These are phyloP conservation scores for Tanypteryx hageni DNA, from an alignment of 2,888 invertebrate species.

Conservation along the genomic window DNA sequence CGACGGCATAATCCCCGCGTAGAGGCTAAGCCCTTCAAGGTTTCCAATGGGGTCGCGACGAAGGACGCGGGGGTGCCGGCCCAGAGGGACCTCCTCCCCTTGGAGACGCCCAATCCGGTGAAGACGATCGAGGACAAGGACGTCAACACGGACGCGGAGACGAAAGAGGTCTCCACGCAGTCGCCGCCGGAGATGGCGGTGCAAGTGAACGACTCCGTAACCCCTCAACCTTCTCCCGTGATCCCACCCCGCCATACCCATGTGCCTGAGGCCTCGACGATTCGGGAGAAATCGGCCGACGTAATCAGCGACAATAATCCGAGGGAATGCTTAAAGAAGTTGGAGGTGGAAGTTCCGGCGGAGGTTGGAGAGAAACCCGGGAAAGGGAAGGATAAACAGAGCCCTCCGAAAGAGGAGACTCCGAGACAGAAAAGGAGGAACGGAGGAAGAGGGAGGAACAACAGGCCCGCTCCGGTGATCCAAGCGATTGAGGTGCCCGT, in stretches of 20 bases:
- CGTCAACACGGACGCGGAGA: conserved; percentile 46
- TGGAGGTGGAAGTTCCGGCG: conserved; percentile 65
- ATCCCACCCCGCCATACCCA: conserved; percentile 39
- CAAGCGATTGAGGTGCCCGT: not conserved
- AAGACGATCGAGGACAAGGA: conserved; percentile 4
- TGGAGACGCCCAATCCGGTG: too few relatives aligned
- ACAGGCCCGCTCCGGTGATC: not conserved
- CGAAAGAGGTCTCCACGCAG: conserved; percentile 64
- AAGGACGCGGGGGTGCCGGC: not conserved
- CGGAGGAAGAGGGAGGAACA: not conserved
- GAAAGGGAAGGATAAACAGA: not conserved
- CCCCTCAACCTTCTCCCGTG: conserved; percentile 54
- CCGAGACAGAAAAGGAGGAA: not conserved
- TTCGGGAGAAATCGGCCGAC: too few relatives aligned
- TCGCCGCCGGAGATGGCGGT: conserved; percentile 28
- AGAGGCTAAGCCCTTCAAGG: too few relatives aligned
- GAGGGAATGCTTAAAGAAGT: too few relatives aligned
- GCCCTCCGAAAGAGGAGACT: not conserved
- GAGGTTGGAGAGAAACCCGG: not conserved
- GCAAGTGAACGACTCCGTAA: not conserved
- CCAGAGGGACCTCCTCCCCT: conserved; percentile 49
- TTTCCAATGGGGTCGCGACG: not conserved
- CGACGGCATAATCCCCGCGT: not conserved
- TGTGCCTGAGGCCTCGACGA: not conserved
- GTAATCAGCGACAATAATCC: conserved; percentile 50